phyloP scores from a whole-genome alignment of 2,888 invertebrate species.

The Parnassius glacialis region DNA sequence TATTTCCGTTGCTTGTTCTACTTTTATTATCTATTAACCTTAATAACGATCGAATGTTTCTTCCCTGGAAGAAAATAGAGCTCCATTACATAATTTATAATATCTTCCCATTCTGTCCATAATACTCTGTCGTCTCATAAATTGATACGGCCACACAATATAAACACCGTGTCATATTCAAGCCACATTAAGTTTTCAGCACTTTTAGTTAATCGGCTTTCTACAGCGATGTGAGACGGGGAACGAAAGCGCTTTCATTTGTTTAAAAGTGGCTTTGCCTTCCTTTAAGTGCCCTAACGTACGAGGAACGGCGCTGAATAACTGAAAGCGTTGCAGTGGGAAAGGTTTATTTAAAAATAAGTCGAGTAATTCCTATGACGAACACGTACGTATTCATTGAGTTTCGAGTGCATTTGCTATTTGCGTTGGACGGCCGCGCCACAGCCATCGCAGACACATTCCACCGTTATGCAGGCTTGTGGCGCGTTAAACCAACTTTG shows the following conservation, averaged over 20 bases:
- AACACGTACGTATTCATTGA: conserved; percentile 62
- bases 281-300: conserved; percentile 71
- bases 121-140: conserved; percentile 9
- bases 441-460: conserved; percentile 33
- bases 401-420: conserved; percentile 59
- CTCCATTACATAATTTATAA: conserved; percentile 16
- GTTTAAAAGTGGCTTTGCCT: conserved; percentile 71
- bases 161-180: conserved; percentile 46
- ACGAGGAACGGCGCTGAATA: conserved; percentile 64
- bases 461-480: conserved; percentile 50
- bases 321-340: conserved; percentile 71
- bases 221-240: conserved; percentile 51
- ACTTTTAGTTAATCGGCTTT: conserved; percentile 71
- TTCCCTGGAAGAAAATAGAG: conserved; percentile 10
- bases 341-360: conserved; percentile 76
- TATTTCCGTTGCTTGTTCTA: conserved; percentile 15
- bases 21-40: conserved; percentile 10
- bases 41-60: conserved; percentile 18
- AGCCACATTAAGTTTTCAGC: conserved; percentile 68
- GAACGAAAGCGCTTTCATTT: conserved; percentile 73
- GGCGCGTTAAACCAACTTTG: conserved; percentile 72
- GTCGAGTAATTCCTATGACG: conserved; percentile 71
- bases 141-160: conserved; percentile 2
- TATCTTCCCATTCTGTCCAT: conserved; percentile 10
- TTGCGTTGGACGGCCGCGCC: conserved; percentile 49